Percentiles rank a stretch among this genome's conserved stretches.
Conservation (phyloP, 2,797 vertebrate genomes). For the Myotis vivesi region DNA sequence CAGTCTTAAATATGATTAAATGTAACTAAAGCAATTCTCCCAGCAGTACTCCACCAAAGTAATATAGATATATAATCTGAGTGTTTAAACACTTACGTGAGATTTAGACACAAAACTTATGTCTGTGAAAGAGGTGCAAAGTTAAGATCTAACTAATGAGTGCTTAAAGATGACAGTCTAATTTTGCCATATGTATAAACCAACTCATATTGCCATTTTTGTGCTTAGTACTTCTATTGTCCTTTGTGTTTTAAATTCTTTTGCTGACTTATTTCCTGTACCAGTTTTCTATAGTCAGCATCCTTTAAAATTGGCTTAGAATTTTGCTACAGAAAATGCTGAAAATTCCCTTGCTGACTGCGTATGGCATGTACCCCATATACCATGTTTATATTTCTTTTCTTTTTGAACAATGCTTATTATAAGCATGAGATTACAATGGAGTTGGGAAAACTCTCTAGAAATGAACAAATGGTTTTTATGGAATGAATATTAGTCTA, state of each 20-base stretch:
- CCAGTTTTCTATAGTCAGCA: constrained; percentile 68
- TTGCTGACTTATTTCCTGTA: constrained; percentile 69
- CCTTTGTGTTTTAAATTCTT: constrained; percentile 68
- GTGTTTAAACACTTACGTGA: constrained; percentile 26
- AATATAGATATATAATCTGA: constrained; percentile 1
- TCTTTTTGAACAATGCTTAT: constrained; percentile 56
- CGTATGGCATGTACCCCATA: constrained; percentile 12
- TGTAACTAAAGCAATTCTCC: constrained; percentile 43
- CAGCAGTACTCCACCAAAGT: neutral
- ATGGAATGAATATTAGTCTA: neutral
- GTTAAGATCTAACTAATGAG: constrained; percentile 30
- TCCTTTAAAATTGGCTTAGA: constrained; percentile 71
- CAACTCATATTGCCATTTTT: constrained; percentile 41
- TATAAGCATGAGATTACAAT: constrained; percentile 56
- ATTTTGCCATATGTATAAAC: constrained; percentile 56
- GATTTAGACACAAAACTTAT: constrained; percentile 34
- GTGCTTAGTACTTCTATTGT: constrained; percentile 48
- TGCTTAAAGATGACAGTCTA: constrained; percentile 53
- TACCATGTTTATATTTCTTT: constrained; percentile 15
- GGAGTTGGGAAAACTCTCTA: constrained; percentile 30
- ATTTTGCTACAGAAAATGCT: constrained; percentile 70
- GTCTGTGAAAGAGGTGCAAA: constrained; percentile 45
- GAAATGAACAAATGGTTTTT: constrained; percentile 19
- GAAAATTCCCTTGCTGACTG: constrained; percentile 65
- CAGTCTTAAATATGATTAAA: neutral